These are phyloP conservation scores for Prionailurus viverrinus DNA, from an alignment of 2,113 vertebrate genomes.

Conservation along the genomic window DNA sequence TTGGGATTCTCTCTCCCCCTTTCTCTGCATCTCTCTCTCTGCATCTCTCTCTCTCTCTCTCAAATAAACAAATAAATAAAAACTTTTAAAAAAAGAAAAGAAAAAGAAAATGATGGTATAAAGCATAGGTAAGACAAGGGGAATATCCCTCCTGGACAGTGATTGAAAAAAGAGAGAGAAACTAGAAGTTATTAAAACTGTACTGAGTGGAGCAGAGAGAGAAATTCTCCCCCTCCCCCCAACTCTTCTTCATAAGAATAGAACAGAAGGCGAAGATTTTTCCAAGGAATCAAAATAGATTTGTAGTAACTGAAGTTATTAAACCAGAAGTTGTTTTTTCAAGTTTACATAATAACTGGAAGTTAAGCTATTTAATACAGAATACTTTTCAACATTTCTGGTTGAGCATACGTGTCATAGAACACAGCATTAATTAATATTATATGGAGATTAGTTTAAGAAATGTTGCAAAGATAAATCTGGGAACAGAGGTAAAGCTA, in stretches of 20 bases:
- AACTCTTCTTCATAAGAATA: not conserved
- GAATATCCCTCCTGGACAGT: not conserved
- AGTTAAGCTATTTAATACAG: not conserved
- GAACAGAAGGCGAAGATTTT: not conserved
- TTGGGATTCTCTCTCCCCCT: too few relatives aligned
- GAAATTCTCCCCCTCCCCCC: not conserved
- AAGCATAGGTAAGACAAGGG: accelerated
- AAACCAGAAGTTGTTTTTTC: conserved; percentile 12
- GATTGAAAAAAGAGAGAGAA: not conserved
- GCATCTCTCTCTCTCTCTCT: too few relatives aligned
- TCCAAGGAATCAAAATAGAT: not conserved
- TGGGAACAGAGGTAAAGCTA: not conserved
- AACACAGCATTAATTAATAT: not conserved
- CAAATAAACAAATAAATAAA: too few relatives aligned
- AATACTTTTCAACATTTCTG: not conserved
- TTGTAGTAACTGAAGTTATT: not conserved
- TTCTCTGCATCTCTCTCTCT: too few relatives aligned
- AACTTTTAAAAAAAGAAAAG: too few relatives aligned
- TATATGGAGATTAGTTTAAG: not conserved
- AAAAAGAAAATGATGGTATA: not conserved
- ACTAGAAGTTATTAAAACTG: not conserved
- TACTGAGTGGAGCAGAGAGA: not conserved
- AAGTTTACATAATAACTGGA: not conserved
- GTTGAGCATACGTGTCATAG: not conserved
- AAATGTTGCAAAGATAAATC: not conserved